Evolutionary conservation across 1,140 invertebrate species (phyloP).

Genomic region (Macrocentrus cingulum): DNA sequence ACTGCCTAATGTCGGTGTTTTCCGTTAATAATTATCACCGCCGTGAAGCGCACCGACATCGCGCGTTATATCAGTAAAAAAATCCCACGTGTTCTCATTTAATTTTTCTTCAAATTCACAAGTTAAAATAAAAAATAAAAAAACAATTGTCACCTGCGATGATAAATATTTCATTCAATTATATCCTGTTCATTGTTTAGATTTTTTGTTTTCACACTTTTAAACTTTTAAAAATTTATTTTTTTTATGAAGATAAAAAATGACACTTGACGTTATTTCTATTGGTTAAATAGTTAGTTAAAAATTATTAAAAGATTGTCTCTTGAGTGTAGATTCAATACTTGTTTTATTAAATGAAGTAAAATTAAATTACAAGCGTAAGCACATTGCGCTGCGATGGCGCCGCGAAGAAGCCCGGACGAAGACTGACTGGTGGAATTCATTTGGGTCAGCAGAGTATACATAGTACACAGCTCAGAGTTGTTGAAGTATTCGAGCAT

Average conservation of each 20-base stretch:
- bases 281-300: too few species aligned
- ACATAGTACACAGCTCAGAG: conserved; percentile 36
- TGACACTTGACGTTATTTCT: too few species aligned
- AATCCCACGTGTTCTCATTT: conserved; percentile 31
- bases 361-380: conserved; percentile 18
- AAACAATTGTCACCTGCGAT: not conserved
- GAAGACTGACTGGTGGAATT: conserved; percentile 47
- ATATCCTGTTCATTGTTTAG: not conserved
- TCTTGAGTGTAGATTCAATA: too few species aligned
- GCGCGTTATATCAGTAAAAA: conserved; percentile 31
- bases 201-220: too few species aligned
- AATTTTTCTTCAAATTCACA: conserved; percentile 11
- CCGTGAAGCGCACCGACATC: conserved; percentile 38
- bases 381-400: conserved; percentile 29
- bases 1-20: conserved; percentile 41
- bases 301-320: too few species aligned
- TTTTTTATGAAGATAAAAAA: too few species aligned
- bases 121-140: not conserved
- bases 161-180: too few species aligned
- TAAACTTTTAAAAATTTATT: too few species aligned
- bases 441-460: conserved; percentile 51
- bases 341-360: too few species aligned
- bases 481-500: conserved; percentile 29
- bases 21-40: conserved; percentile 24
- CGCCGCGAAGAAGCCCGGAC: conserved; percentile 45